Conservation (phyloP, 2,888 invertebrate species). For the Elysia crispata region DNA sequence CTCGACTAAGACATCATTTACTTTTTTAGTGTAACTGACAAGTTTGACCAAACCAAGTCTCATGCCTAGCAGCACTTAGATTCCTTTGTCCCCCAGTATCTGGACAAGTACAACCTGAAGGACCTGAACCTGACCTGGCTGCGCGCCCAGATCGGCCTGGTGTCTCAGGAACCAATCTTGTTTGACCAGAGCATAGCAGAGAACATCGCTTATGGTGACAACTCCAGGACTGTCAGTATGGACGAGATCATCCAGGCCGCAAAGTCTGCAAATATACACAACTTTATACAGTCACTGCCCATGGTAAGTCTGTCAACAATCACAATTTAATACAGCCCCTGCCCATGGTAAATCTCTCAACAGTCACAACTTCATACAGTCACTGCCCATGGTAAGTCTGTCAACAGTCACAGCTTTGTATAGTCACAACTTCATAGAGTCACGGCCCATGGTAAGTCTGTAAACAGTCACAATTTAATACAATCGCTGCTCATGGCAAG, state of each 20-base stretch:
- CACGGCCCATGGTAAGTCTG: conserved; percentile 81
- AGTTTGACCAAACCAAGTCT: too few species aligned
- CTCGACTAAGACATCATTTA: too few species aligned
- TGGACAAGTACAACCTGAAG: conserved; percentile 81
- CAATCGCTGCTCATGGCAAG: too few species aligned
- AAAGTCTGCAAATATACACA: conserved; percentile 91
- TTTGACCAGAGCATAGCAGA: conserved; percentile 92
- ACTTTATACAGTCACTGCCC: conserved; percentile 87
- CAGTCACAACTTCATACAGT: conserved; percentile 86
- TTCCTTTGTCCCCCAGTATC: conserved; percentile 42
- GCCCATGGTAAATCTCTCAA: too few species aligned
- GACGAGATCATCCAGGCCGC: conserved; percentile 84
- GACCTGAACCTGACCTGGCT: conserved; percentile 83
- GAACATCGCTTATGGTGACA: conserved; percentile 95
- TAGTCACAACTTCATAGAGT: conserved; percentile 85
- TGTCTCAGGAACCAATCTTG: conserved; percentile 93
- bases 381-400: conserved; percentile 71
- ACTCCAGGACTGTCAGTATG: conserved; percentile 82
- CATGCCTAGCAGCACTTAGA: too few species aligned
- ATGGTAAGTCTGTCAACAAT: conserved; percentile 59
- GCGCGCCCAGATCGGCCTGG: conserved; percentile 89
- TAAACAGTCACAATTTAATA: conserved; percentile 90
- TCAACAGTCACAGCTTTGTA: conserved; percentile 88
- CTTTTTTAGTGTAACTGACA: too few species aligned
- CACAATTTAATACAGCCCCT: too few species aligned